Base-by-base conservation (phyloP, 2,888 invertebrate species). In the Sipha maydis region DNA sequence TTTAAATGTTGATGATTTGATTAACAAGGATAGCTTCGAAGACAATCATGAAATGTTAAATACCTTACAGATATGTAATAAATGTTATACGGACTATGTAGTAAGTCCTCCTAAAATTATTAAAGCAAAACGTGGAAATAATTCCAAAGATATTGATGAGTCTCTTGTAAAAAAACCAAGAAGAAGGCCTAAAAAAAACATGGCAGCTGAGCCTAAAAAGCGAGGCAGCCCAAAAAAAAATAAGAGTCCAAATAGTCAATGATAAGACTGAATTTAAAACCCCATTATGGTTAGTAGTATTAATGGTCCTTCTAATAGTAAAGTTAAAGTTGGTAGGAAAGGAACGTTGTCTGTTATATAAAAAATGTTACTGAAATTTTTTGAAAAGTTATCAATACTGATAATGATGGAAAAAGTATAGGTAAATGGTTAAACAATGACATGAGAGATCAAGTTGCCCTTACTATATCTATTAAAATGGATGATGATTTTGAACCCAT, bases 31-130 rank as follows among this genome's bases (percentile, higher is more conserved):
- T 11, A 84, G 21, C 61, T 76, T 61, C 41, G 76, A 67, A 41
- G 31, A 67, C 1, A 61, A 41, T 48, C 8, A 75, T 75, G 88
- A 88, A 88, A 82, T 88, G 67, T 88, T 88, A 41, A 82, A 88
- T 28, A 88, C 88, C 11, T 88, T 88, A 82, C 88, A 88, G 41
- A 88, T 82, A 11, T 73, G 88, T n/a, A 88, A 88, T 75, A 88
- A 88, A 34, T 75, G 75, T 48, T 88, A 88, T 25, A 82, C 88
- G 5, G 88, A 88, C 48, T 14, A 48, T 69, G 38, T 82, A 48
- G 48, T 48, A 14, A 11, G 61, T 75, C 38, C 73, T 7, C 88
- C 82, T 67, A 75, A 41, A 41, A 88, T 75, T 82, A 31, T 80
- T n/a, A 88, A 67, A 82, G 80, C 61, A 56, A 88, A 88, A 88